Conservation (phyloP, 2,888 invertebrate genomes). For the Macaria notata region DNA sequence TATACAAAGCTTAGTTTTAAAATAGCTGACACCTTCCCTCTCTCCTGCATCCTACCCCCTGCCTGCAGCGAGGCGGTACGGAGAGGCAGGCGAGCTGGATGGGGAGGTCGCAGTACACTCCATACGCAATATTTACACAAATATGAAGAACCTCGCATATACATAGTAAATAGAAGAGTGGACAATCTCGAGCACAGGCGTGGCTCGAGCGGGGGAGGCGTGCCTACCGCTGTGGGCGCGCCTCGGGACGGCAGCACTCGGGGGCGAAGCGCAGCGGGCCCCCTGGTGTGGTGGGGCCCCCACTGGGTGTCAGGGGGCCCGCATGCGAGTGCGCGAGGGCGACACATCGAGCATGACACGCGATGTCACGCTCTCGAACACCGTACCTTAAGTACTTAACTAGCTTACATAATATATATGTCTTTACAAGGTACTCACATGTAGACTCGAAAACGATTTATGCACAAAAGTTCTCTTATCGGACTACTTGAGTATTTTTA, state of each 20-base stretch:
- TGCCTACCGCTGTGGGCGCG: slow-evolving; percentile 17
- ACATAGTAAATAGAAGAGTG: not conserved
- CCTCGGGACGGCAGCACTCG: slow-evolving; percentile 48
- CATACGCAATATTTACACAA: not conserved
- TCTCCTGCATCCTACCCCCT: too few relatives aligned
- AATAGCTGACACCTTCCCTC: too few relatives aligned
- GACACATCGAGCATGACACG: too few relatives aligned
- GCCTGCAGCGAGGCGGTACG: too few relatives aligned
- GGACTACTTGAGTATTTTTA: not conserved
- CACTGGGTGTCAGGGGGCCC: slow-evolving; percentile 1
- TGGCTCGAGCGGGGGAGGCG: slow-evolving; percentile 8
- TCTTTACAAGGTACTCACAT: not conserved
- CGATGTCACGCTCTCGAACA: not conserved
- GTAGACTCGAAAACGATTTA: slow-evolving; percentile 8
- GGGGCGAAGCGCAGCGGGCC: slow-evolving; percentile 17
- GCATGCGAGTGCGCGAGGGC: not conserved
- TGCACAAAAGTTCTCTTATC: slow-evolving; percentile 1
- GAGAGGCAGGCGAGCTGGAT: too few relatives aligned
- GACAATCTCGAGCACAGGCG: too few relatives aligned
- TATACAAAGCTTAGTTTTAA: slow-evolving; percentile 1
- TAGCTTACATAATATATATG: not conserved
- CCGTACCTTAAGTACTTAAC: not conserved
- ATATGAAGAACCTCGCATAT: not conserved
- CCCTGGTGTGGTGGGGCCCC: slow-evolving; percentile 11
- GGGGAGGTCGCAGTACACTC: too few relatives aligned